phyloP scores from a whole-genome alignment of 1,140 invertebrate species.

The Epicauta chinensis region DNA sequence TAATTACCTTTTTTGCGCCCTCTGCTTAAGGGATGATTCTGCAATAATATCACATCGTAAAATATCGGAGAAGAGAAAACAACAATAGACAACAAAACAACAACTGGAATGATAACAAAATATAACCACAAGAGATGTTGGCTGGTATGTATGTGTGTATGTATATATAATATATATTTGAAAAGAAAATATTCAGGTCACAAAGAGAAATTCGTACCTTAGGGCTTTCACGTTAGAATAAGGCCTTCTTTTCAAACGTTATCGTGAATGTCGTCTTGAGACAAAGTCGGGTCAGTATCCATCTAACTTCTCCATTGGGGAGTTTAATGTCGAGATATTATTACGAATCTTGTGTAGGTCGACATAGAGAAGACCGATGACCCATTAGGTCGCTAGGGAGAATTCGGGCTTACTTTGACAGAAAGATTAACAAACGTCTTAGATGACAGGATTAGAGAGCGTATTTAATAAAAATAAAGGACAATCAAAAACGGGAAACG shows the following conservation, averaged over 20 bases:
- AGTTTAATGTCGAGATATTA: slow-evolving; percentile 17
- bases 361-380: no score
- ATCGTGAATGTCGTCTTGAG: slow-evolving; percentile 16
- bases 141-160: no score
- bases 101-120: no score
- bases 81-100: neutral
- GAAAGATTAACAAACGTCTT: no score
- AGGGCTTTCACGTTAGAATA: slow-evolving; percentile 22
- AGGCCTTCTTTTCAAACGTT: slow-evolving; percentile 17
- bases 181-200: slow-evolving; percentile 20
- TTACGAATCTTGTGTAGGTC: slow-evolving; percentile 14
- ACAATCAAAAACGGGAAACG: no score
- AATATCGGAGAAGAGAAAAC: neutral
- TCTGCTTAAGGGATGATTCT: no score
- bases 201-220: slow-evolving; percentile 20
- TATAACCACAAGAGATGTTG: neutral
- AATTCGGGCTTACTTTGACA: no score
- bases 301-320: slow-evolving; percentile 12
- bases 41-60: neutral
- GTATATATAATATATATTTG: no score
- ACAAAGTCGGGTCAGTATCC: slow-evolving; percentile 21
- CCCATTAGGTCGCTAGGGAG: no score
- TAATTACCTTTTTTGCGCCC: no score
- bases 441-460: no score
- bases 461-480: no score